Evolutionary conservation across 2,113 vertebrate species (phyloP).

Genomic region (Ophiodon elongatus): DNA sequence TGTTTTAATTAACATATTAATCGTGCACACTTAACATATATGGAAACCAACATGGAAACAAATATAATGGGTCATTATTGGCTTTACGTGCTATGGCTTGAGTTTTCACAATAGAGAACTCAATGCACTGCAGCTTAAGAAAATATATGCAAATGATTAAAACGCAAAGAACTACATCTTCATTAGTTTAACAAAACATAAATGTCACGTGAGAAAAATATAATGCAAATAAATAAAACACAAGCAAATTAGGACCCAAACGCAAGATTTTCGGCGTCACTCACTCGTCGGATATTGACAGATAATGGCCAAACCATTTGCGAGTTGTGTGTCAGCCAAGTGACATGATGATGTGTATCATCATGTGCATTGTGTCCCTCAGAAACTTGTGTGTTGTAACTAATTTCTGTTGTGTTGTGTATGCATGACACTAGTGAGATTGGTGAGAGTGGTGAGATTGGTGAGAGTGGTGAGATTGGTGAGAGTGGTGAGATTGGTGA

Average conservation of each 20-base stretch:
- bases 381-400: background rate
- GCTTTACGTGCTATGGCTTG: constrained; percentile 10
- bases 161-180: background rate
- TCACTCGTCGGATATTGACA: background rate
- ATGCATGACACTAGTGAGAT: no score
- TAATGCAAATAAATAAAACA: background rate
- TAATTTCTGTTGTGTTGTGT: background rate
- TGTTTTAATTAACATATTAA: constrained; percentile 59
- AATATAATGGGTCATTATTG: constrained; percentile 25
- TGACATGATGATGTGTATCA: background rate
- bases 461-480: background rate
- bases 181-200: background rate
- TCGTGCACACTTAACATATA: constrained; percentile 45
- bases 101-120: constrained; percentile 10
- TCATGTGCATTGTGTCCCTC: background rate
- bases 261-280: background rate
- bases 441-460: background rate
- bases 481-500: background rate
- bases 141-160: background rate
- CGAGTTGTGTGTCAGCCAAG: no score
- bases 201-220: background rate
- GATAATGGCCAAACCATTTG: background rate
- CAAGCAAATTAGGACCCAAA: background rate
- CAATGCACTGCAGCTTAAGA: background rate
- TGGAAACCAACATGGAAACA: constrained; percentile 32